A percentile compares a stretch with the other conserved stretches of the same genome.
These are phyloP conservation scores for Diploscapter pachys DNA, from an alignment of 1,140 invertebrate species.

Conservation along the genomic window DNA sequence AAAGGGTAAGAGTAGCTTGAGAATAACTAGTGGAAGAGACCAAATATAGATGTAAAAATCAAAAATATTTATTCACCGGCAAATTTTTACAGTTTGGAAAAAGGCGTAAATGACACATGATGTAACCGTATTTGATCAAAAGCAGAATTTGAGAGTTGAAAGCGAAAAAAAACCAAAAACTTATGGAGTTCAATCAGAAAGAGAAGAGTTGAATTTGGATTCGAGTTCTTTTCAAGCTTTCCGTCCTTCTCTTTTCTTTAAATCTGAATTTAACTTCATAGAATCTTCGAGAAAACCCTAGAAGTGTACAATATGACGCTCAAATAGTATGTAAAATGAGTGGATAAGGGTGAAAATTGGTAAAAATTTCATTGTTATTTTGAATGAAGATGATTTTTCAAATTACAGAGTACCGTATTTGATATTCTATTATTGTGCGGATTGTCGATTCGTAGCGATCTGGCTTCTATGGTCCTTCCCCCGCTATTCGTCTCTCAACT, in stretches of 20 bases:
- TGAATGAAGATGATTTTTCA: neutral
- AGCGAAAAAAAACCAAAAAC: too few species aligned
- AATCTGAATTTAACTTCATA: neutral
- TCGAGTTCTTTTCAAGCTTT: too few species aligned
- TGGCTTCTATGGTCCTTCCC: constrained; percentile 1
- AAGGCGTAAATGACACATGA: neutral
- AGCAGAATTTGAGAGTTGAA: too few species aligned
- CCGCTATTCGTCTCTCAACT: constrained; percentile 11
- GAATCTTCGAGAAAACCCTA: too few species aligned
- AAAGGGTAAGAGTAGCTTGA: neutral
- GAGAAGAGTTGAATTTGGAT: too few species aligned
- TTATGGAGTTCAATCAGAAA: too few species aligned
- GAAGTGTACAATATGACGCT: neutral
- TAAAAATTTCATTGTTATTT: neutral
- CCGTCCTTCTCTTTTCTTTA: neutral
- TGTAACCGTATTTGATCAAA: too few species aligned
- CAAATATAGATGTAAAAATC: neutral
- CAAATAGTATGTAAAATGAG: neutral
- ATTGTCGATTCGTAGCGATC: neutral
- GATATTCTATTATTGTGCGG: constrained; percentile 19
- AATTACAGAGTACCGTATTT: constrained; percentile 17
- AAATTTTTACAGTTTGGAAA: neutral
- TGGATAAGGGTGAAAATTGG: neutral
- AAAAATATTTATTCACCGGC: neutral
- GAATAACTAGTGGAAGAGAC: neutral